phyloP scores from a whole-genome alignment of 2,888 invertebrate species.

The Temnothorax ravouxi region DNA sequence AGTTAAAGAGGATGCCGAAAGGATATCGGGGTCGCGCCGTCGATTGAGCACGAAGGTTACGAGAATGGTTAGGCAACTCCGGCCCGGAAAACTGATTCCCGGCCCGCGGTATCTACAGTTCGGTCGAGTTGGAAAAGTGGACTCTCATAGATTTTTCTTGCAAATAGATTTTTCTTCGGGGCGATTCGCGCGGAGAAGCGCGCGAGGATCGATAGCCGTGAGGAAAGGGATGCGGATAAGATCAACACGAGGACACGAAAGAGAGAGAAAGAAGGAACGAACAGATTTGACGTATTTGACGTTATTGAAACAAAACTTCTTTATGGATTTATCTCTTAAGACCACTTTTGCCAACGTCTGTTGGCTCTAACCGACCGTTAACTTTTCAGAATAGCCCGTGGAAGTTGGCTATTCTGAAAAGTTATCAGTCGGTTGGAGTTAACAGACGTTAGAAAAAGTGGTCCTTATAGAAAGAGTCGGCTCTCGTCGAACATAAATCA shows the following conservation, averaged over 20 bases:
- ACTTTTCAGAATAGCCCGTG: no score
- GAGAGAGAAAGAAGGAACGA: not conserved
- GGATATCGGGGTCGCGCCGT: slow-evolving; percentile 66
- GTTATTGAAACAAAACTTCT: slow-evolving; percentile 52
- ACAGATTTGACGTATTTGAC: slow-evolving; percentile 16
- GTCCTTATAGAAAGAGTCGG: not conserved
- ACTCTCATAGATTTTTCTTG: slow-evolving; percentile 65
- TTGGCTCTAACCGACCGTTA: no score
- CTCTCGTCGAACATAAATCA: not conserved
- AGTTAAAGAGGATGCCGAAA: slow-evolving; percentile 71
- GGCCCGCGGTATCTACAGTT: slow-evolving; percentile 55
- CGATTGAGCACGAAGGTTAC: slow-evolving; percentile 68
- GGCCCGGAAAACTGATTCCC: slow-evolving; percentile 70
- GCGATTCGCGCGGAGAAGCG: slow-evolving; percentile 38
- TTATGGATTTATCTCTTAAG: slow-evolving; percentile 20
- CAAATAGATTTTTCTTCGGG: slow-evolving; percentile 57
- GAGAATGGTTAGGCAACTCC: slow-evolving; percentile 56
- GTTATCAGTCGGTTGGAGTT: no score
- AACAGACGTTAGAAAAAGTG: no score
- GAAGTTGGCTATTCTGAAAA: no score
- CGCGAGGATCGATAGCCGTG: slow-evolving; percentile 63
- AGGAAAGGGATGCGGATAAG: slow-evolving; percentile 36
- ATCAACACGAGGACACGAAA: slow-evolving; percentile 1
- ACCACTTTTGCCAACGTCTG: no score
- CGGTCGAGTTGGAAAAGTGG: slow-evolving; percentile 57